phyloP scores from a whole-genome alignment of 2,888 invertebrate species.

The Nipponacmea schrenckii region DNA sequence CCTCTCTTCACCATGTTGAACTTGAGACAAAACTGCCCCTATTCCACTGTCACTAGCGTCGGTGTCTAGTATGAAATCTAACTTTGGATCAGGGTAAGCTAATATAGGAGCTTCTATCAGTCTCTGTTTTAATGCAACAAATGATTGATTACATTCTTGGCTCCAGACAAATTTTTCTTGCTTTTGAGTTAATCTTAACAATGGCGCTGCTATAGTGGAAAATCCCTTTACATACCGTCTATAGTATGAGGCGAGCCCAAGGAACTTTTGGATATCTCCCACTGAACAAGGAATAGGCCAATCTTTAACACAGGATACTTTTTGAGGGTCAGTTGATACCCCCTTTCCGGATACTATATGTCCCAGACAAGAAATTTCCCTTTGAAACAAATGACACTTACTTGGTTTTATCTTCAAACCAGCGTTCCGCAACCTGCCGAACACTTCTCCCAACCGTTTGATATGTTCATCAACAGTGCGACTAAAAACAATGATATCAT shows the following conservation, averaged over 20 bases:
- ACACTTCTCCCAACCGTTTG: too few species aligned
- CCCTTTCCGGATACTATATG: conserved; percentile 22
- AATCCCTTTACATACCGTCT: conserved; percentile 21
- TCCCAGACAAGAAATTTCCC: conserved; percentile 21
- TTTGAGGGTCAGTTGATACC: conserved; percentile 19
- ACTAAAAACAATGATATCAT: too few species aligned
- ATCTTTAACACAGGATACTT: conserved; percentile 12
- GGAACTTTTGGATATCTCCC: conserved; percentile 21
- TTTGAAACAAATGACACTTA: too few species aligned
- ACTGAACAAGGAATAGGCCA: conserved; percentile 22
- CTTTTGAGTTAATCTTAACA: conserved; percentile 19
- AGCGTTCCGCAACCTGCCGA: too few species aligned
- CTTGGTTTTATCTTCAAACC: too few species aligned
- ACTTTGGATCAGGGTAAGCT: conserved; percentile 12
- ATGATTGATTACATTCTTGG: conserved; percentile 13
- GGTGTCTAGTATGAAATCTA: too few species aligned
- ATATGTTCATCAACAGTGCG: too few species aligned
- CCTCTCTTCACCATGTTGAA: too few species aligned
- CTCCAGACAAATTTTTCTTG: conserved; percentile 14
- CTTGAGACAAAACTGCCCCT: too few species aligned
- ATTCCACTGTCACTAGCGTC: too few species aligned
- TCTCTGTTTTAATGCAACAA: conserved; percentile 14
- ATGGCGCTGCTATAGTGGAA: conserved; percentile 19
- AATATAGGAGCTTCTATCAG: conserved; percentile 17
- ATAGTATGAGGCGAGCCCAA: conserved; percentile 25